Conservation (phyloP, 2,888 invertebrate species). For the Chromoteleia sp. region DNA sequence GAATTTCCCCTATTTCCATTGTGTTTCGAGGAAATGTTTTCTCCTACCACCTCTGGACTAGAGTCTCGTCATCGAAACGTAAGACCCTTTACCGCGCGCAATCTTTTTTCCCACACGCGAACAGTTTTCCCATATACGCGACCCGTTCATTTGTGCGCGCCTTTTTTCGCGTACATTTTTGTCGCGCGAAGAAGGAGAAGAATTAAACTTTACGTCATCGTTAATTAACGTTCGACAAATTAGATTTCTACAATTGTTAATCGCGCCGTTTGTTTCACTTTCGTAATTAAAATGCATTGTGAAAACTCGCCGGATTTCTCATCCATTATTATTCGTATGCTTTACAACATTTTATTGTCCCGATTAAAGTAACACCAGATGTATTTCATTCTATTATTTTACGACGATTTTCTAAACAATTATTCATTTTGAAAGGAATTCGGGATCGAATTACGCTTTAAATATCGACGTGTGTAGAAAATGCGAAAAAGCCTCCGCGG, state of each 20-base stretch:
- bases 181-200: neutral
- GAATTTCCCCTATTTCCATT: constrained; percentile 50
- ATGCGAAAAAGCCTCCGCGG: constrained; percentile 8
- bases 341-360: constrained; percentile 29
- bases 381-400: constrained; percentile 22
- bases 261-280: constrained; percentile 57
- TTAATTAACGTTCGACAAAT: constrained; percentile 56
- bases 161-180: neutral
- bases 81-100: constrained; percentile 27
- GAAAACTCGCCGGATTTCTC: constrained; percentile 39
- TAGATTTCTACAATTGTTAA: constrained; percentile 43
- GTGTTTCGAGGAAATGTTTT: constrained; percentile 52
- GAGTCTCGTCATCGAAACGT: constrained; percentile 27
- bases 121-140: constrained; percentile 30
- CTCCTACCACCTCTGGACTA: constrained; percentile 6
- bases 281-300: constrained; percentile 43
- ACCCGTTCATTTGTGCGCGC: neutral
- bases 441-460: constrained; percentile 25
- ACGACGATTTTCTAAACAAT: constrained; percentile 32
- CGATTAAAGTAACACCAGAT: constrained; percentile 38
- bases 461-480: constrained; percentile 33
- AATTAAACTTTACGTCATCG: constrained; percentile 38
- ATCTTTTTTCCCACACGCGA: constrained; percentile 36
- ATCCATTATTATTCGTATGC: constrained; percentile 9
- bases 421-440: constrained; percentile 34